These are phyloP conservation scores for Aptenodytes forsteri DNA, from an alignment of 2,113 vertebrate genomes.

Conservation along the genomic window DNA sequence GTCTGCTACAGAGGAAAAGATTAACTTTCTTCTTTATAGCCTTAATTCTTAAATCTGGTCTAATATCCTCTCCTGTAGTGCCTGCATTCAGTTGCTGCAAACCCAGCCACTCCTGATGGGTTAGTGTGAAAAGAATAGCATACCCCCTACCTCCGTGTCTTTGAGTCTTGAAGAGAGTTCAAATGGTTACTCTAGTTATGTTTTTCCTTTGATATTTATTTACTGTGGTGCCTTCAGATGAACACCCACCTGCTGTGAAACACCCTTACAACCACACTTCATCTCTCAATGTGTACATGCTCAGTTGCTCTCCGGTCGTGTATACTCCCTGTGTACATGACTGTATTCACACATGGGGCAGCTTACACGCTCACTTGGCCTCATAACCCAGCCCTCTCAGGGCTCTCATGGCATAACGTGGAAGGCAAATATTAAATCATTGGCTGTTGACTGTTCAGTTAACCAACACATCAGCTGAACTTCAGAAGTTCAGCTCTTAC, in stretches of 20 bases:
- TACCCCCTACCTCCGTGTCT: conserved; percentile 47
- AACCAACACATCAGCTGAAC: background rate
- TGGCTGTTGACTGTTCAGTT: background rate
- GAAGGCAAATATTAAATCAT: background rate
- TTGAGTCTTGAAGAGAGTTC: conserved; percentile 60
- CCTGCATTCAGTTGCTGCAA: conserved; percentile 59
- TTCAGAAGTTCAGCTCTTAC: background rate
- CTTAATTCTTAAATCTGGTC: conserved; percentile 59
- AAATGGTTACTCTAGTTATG: conserved; percentile 53
- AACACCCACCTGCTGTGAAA: background rate
- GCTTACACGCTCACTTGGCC: accelerated
- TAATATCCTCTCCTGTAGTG: conserved; percentile 60
- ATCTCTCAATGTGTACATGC: background rate
- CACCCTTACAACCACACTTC: background rate
- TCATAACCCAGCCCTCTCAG: background rate
- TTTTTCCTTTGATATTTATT: conserved; percentile 54
- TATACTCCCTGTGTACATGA: background rate
- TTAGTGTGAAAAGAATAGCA: conserved; percentile 31
- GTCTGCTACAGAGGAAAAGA: conserved; percentile 41
- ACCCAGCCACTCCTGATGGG: conserved; percentile 46
- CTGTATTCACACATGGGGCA: background rate
- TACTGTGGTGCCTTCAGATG: background rate
- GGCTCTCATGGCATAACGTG: background rate
- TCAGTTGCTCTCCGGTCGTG: background rate
- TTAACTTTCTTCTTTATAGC: conserved; percentile 52